Base-by-base conservation (phyloP, 2,888 invertebrate genomes). In the Metacarcinus magister region DNA sequence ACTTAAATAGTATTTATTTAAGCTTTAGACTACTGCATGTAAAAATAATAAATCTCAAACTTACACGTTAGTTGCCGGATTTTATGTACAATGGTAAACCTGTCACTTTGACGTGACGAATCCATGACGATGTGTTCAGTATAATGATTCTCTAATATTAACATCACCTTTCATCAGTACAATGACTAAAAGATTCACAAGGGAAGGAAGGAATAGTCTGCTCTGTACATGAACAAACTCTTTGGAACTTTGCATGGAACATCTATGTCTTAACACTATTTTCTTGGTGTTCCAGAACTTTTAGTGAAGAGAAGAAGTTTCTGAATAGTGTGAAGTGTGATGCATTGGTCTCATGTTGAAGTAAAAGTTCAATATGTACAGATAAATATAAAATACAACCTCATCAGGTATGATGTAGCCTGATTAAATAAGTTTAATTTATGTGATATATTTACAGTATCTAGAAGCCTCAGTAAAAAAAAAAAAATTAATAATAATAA, bases 1-100 rank as follows among this genome's bases (percentile, higher is more conserved):
- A 96, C 96, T 96, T 96, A 96, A 96, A 96, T 96, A 96, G 95
- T 96, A 96, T 96, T 96, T 96, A 96, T 96, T 96, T 95, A 96
- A 95, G 96, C 96, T 95, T 93, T 32, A 94, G 91, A 87, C 93
- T 96, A 95, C 96, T 95, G 96, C 95, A 95, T 96, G 96, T 96
- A 96, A 96, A 96, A 96, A 96, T 96, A 96, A 95, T 96, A 95
- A 96, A 94, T 96, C 95, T 96, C 96, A 96, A 94, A 95, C 96
- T 96, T 96, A 96, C 95, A 94, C 96, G 96, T 96, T 96, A 96
- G 96, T 96, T 95, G 96, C 96, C 96, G 91, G 91, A 90, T 91
- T 93, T 94, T 96, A 96, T 96, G 75, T 96, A 96, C 96, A 96
- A 96, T n/a, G 92, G 89, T 89, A 46, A 94, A 96, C 54, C 39